Evolutionary conservation across 2,797 vertebrate genomes (phyloP), one percentile per base, ranked within the genome.

Genomic region (Gallirallus australis): DNA sequence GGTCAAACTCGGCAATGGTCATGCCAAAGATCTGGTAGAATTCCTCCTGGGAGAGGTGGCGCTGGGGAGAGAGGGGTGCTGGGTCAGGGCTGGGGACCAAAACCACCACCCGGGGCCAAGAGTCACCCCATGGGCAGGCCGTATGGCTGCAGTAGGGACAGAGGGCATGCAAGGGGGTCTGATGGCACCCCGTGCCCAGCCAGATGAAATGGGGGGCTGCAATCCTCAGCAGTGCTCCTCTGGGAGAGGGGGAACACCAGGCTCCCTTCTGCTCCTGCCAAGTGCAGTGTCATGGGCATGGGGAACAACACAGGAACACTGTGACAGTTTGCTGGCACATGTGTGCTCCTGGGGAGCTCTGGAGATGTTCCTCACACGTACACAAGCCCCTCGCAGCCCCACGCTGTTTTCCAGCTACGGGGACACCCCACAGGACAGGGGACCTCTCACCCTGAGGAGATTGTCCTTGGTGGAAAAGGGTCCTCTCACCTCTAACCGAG

Each of bases 1-100:
- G 99, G 98, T 99, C 99, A n/a, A 99, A 99, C 88, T 99, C 99
- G 2, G 99, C 98, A 82, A 99, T 97, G 82, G 99, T 99, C 99
- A 99, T 99, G 75, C 99, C 99, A 8, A 99, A 99, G 93, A 99
- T 99, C 92, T 99, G 99, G 96, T 98, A 98, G 97, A 99, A 99
- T 97, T 99, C 99, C 77, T 99, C 99, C 86, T 99, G 98, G 72
- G 99, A 99, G 89, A 99, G 98, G 96, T 99, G 99, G 45, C 99
- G 99, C 99, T 99, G 97, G 15, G 86, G 81, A 93, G 57, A 96
- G 79, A 95, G 0, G 1, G 39, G 63, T 48, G 82, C 72, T 96
- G 94, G 73, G 72, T 39, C 60, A 83, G 64, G 75, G 89, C 71
- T 54, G 64, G 66, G 52, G 59, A 52, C 61, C 3, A 0, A 1